Evolutionary conservation across 2,113 vertebrate species (phyloP).

Genomic region (Cynopterus brachyotis): DNA sequence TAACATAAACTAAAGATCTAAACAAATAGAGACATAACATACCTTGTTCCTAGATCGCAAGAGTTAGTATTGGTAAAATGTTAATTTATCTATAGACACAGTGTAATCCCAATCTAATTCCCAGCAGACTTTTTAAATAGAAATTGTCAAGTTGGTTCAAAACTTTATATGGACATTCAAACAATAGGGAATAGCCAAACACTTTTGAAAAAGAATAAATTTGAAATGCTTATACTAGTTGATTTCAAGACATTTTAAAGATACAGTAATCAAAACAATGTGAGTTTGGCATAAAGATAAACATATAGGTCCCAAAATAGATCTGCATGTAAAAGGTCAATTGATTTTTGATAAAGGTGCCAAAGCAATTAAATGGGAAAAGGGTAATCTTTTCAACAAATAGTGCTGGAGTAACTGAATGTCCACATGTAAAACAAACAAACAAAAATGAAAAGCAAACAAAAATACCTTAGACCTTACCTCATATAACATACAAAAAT

Average conservation of each 20-base stretch:
- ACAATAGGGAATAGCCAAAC: background rate
- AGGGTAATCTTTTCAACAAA: constrained; percentile 17
- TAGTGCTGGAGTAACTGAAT: background rate
- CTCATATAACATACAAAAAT: background rate
- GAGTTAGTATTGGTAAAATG: background rate
- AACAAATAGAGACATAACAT: background rate
- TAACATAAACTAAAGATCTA: background rate
- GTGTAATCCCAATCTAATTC: background rate
- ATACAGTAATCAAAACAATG: background rate
- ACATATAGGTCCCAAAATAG: background rate
- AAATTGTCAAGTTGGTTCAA: background rate
- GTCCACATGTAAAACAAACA: background rate
- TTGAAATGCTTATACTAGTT: background rate
- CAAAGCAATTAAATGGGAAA: background rate
- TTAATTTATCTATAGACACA: background rate
- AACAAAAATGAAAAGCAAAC: background rate
- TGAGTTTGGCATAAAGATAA: background rate
- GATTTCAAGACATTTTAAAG: constrained; percentile 1
- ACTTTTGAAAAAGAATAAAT: background rate
- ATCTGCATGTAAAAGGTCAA: background rate
- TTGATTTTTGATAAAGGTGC: background rate
- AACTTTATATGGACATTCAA: background rate
- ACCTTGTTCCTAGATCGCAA: background rate
- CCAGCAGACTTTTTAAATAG: background rate
- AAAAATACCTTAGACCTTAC: background rate